Evolutionary conservation across 1,140 invertebrate species (phyloP), one percentile per base, ranked within the genome.

Genomic region (Drosophila rufa): DNA sequence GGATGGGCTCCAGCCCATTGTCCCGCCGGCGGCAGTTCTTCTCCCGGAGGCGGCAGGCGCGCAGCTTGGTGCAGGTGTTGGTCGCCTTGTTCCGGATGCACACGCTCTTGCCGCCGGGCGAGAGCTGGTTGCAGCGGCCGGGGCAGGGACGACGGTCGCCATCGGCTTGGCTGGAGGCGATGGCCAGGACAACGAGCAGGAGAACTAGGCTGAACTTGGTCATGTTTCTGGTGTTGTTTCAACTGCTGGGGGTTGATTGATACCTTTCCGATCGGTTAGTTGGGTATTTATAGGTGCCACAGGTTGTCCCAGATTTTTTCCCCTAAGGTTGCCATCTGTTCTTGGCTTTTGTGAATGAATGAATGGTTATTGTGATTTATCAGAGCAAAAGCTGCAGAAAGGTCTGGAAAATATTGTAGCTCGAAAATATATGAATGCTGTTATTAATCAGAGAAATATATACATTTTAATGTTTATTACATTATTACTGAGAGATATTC

Each of bases 1-100:
- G 51, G 1, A 68, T 27, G 11, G 59, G 51, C 2, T 51, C 15
- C 60, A 67, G 27, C 3, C 81, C 85, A 1, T 55, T 55, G 9
- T 57, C 53, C 7, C 81, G 47, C 0, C 87, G 64, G 2, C 57
- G 55, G 38, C 85, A 90, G 75, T 90, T 90, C 53, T 66, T 69
- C 47, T 90, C 85, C 5, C 85, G 75, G n/a, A 85, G 58, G 0
- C 64, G 58, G 42, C 85, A 90, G 33, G 86, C 43, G 0, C 71
- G 57, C 25, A 90, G 42, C 45, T 64, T 81, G 68, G 82, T 85
- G 71, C 85, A 90, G 6, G 50, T 46, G 3, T 90, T 85, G 19
- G 68, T 82, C 1, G 40, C 51, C 17, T 19, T 40, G 50, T 80
- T 56, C 0, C 85, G 48, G 4, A 67, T 46, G 68, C 85, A 90